Percentiles rank a stretch among this genome's conserved stretches.
Conservation (phyloP, 2,113 vertebrate genomes). For the Acanthochromis polyacanthus region DNA sequence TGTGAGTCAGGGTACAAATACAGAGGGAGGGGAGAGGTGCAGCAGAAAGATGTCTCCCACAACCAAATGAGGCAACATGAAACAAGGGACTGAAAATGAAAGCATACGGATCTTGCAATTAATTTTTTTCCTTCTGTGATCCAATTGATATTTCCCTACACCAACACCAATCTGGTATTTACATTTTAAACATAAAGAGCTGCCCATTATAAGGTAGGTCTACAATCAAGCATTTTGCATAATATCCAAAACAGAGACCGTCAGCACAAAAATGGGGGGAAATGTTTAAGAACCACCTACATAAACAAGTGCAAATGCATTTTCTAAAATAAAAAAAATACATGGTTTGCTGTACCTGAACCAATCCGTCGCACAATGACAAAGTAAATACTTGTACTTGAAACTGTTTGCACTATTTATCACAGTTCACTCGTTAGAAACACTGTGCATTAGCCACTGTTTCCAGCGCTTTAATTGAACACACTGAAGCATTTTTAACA, state of each 20-base stretch:
- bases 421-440: neutral
- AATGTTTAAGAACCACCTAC: too few species aligned
- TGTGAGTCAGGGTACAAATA: constrained; percentile 64
- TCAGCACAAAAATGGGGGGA: neutral
- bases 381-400: neutral
- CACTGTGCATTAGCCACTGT: neutral
- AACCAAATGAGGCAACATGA: constrained; percentile 30
- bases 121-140: neutral
- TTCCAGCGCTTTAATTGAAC: neutral
- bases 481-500: neutral
- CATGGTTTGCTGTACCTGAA: too few species aligned
- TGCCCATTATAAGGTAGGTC: neutral
- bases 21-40: neutral
- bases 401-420: neutral
- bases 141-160: neutral
- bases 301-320: too few species aligned
- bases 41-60: constrained; percentile 15
- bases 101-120: neutral
- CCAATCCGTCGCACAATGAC: too few species aligned
- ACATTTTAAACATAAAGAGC: neutral
- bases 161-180: neutral
- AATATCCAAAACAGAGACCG: neutral
- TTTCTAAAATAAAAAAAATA: too few species aligned
- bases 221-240: neutral
- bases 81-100: constrained; percentile 25